Base-by-base conservation (phyloP, 2,113 vertebrate genomes). In the Monarcha castaneiventris region DNA sequence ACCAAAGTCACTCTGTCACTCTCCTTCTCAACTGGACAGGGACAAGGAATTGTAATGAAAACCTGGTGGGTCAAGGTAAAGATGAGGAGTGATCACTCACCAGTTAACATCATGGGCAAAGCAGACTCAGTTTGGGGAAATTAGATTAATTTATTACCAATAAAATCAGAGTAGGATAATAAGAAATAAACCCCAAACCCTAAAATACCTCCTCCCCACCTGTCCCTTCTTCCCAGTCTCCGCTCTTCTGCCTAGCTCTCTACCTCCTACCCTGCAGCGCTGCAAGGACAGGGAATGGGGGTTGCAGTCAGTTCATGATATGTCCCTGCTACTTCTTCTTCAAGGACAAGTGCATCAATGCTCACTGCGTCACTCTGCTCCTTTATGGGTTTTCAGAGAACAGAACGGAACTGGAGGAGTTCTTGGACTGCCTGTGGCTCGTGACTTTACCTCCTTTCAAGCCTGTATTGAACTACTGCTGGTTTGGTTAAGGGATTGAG, bases 201-300 rank as follows among this genome's bases (percentile, higher is more conserved):
- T 68, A 22, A 41, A 61, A 61, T 13, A 18, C 6, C 13, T 52
- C n/a, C 30, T 68, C 13, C 11, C 14, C 9, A 15, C 16, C 6
- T 26, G 29, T 68, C 16, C 4, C 5, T 61, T 61, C 30, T 61
- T 61, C 9, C 16, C 25, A 52, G 37, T 25, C 39, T 52, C 33
- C 7, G 11, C 23, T 67, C 30, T 59, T 46, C 19, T 30, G 13
- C 7, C 0, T 0, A 74, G 9, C 46, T 68, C 13, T 25, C 20
- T 41, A 30, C 20, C 26, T 77, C 22, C 7, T 49, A 1, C 8
- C 18, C 18, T 7, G 1, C 35, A 56, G 26, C 15, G 14, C 8
- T 8, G 1, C 18, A 33, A 23, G 41, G 32, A 37, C 14, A 29
- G 5, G 12, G 22, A 49, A 27, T 23, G 26, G 18, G 55, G 4